Evolutionary conservation across 2,888 invertebrate genomes (phyloP).

Genomic region (Petrophora chlorosata): DNA sequence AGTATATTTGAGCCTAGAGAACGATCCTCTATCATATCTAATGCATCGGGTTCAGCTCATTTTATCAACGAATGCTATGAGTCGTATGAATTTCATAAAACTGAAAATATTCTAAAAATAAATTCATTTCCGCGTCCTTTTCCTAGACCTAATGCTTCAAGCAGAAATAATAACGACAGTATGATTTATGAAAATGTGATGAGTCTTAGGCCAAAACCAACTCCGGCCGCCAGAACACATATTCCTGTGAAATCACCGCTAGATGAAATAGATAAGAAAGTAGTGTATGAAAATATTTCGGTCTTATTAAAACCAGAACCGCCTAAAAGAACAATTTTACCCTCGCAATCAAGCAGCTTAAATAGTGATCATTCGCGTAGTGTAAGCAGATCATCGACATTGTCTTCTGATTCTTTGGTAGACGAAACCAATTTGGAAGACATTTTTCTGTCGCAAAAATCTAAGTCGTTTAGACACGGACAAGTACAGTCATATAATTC

Average conservation of each 20-base stretch:
- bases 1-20: slow-evolving; percentile 70
- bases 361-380: slow-evolving; percentile 46
- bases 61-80: slow-evolving; percentile 76
- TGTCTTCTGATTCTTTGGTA: slow-evolving; percentile 72
- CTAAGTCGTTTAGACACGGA: slow-evolving; percentile 72
- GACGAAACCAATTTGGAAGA: slow-evolving; percentile 78
- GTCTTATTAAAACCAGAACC: slow-evolving; percentile 58
- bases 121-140: slow-evolving; percentile 59
- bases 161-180: slow-evolving; percentile 42
- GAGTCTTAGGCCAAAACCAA: slow-evolving; percentile 47
- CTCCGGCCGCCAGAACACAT: slow-evolving; percentile 68
- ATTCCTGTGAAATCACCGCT: slow-evolving; percentile 54
- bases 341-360: slow-evolving; percentile 44
- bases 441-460: slow-evolving; percentile 74
- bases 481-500: slow-evolving; percentile 46
- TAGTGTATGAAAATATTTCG: slow-evolving; percentile 69
- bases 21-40: slow-evolving; percentile 55
- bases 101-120: slow-evolving; percentile 32
- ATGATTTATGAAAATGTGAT: slow-evolving; percentile 70
- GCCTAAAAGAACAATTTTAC: slow-evolving; percentile 55
- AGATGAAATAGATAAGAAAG: slow-evolving; percentile 49
- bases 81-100: slow-evolving; percentile 61
- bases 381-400: slow-evolving; percentile 64
- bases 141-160: slow-evolving; percentile 54
- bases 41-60: slow-evolving; percentile 58